These are phyloP conservation scores for Lepidocyrtinus sp. DNA, from an alignment of 2,888 invertebrate species.

Conservation along the genomic window DNA sequence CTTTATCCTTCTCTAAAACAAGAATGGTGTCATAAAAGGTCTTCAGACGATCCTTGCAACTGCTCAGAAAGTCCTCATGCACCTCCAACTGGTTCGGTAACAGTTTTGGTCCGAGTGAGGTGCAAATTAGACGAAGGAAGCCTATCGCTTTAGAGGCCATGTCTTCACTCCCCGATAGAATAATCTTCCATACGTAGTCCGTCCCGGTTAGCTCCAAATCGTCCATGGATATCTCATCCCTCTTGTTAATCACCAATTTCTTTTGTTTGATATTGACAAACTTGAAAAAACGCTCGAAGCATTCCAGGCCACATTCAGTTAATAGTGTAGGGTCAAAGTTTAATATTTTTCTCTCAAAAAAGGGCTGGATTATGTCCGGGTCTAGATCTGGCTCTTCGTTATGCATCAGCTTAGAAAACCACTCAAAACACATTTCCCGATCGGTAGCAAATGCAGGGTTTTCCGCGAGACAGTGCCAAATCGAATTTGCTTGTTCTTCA, in stretches of 20 bases:
- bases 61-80: constrained; percentile 92
- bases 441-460: constrained; percentile 93
- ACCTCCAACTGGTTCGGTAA: constrained; percentile 85
- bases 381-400: constrained; percentile 94
- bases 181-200: constrained; percentile 95
- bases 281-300: constrained; percentile 89
- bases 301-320: constrained; percentile 95
- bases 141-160: constrained; percentile 94
- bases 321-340: constrained; percentile 91
- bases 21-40: constrained; percentile 89
- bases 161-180: constrained; percentile 87
- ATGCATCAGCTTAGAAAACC: constrained; percentile 98
- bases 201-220: constrained; percentile 93
- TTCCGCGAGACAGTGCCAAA: constrained; percentile 97
- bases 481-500: constrained; percentile 96
- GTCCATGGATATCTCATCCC: constrained; percentile 89
- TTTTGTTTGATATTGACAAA: constrained; percentile 96
- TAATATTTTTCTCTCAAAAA: constrained; percentile 95
- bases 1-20: constrained; percentile 76
- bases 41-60: constrained; percentile 91
- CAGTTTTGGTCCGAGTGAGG: constrained; percentile 90
- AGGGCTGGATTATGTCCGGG: constrained; percentile 95
- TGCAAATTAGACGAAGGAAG: constrained; percentile 92
- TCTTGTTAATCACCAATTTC: constrained; percentile 85
- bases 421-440: constrained; percentile 96